These are phyloP conservation scores for Mystacornis crossleyi DNA, from an alignment of 2,113 vertebrate genomes.

Conservation along the genomic window DNA sequence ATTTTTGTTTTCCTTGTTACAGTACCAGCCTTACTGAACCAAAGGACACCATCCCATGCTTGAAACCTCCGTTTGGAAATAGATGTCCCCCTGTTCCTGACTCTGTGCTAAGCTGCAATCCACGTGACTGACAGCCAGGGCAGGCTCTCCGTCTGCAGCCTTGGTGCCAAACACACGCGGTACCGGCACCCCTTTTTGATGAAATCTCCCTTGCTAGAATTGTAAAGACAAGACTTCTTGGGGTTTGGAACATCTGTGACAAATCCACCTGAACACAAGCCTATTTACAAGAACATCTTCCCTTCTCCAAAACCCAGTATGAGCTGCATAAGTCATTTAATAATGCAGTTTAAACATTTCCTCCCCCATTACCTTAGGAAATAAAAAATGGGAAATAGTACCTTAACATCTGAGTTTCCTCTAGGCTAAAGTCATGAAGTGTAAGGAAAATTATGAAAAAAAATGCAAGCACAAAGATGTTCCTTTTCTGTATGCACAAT, in stretches of 20 bases:
- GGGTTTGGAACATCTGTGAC: not conserved
- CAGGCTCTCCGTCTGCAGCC: rapidly evolving
- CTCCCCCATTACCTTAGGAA: not conserved
- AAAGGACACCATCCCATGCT: not conserved
- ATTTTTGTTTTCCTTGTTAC: not conserved
- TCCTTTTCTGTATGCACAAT: not conserved
- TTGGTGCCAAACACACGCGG: not conserved
- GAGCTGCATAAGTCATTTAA: not conserved
- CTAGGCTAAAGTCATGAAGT: not conserved
- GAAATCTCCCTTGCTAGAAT: not conserved
- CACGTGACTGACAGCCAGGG: not conserved
- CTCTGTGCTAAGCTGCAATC: not conserved
- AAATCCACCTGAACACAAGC: not conserved
- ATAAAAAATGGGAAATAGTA: not conserved
- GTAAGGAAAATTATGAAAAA: not conserved
- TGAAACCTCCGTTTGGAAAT: not conserved
- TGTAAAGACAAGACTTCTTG: not conserved
- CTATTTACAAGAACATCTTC: not conserved
- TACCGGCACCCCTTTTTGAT: not conserved
- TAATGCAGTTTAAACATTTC: not conserved
- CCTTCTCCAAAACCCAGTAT: not conserved
- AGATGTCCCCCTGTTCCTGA: not conserved
- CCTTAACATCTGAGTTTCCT: not conserved
- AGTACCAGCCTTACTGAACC: not conserved
- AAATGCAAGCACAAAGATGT: not conserved